phyloP scores from a whole-genome alignment of 1,140 invertebrate species.

The Zaprionus vittiger region DNA sequence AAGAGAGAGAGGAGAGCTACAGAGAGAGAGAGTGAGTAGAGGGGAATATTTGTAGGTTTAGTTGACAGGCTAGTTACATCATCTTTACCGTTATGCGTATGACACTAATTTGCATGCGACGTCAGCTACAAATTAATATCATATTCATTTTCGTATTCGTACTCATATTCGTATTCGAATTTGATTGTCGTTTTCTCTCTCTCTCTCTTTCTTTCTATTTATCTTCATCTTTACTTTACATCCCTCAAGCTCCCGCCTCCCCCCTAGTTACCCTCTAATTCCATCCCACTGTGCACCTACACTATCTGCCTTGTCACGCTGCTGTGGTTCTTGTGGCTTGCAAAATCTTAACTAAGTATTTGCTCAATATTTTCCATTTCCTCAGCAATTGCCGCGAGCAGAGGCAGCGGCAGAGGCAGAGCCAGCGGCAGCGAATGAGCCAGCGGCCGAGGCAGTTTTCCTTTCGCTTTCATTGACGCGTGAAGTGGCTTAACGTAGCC shows the following conservation, averaged over 20 bases:
- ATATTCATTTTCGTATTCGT: constrained; percentile 53
- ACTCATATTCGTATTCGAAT: background rate
- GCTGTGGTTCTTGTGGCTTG: constrained; percentile 70
- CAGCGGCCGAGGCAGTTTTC: constrained; percentile 57
- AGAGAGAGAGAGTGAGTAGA: background rate
- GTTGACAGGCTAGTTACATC: constrained; percentile 70
- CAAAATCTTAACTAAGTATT: constrained; percentile 64
- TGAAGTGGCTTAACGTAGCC: constrained; percentile 71
- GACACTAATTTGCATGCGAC: constrained; percentile 76
- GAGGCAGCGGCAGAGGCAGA: constrained; percentile 21
- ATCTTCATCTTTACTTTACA: background rate
- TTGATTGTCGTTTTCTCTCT: background rate
- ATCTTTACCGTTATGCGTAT: constrained; percentile 76
- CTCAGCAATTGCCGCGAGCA: constrained; percentile 56
- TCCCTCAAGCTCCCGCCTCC: background rate
- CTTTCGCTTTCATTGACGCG: constrained; percentile 84
- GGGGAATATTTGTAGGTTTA: constrained; percentile 41
- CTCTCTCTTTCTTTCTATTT: background rate
- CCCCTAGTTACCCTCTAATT: background rate
- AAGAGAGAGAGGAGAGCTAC: background rate
- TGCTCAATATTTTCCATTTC: constrained; percentile 82
- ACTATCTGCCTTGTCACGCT: constrained; percentile 62
- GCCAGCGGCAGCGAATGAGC: background rate
- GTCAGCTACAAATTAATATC: constrained; percentile 67
- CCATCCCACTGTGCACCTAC: background rate